phyloP scores from a whole-genome alignment of 2,113 vertebrate genomes.

The Murina feae region DNA sequence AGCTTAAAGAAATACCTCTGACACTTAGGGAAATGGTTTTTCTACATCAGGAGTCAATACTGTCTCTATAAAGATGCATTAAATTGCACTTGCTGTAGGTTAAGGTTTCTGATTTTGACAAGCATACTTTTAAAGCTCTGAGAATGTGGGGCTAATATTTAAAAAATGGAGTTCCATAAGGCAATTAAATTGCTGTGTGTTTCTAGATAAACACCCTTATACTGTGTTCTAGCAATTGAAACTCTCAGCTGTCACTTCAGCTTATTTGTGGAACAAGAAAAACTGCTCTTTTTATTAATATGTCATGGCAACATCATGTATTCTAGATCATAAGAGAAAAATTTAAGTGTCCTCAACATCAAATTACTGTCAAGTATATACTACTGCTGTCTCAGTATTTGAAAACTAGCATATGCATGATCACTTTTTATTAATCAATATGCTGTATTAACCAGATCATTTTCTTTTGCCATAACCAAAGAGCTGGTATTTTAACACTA shows the following conservation, averaged over 20 bases:
- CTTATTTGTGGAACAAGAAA: slow-evolving; percentile 40
- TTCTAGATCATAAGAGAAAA: slow-evolving; percentile 16
- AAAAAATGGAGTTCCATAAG: slow-evolving; percentile 16
- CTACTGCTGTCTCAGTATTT: not conserved
- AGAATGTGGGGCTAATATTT: not conserved
- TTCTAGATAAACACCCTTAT: slow-evolving; percentile 35
- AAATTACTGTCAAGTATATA: not conserved
- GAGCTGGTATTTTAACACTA: slow-evolving; percentile 20
- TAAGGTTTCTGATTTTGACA: slow-evolving; percentile 24
- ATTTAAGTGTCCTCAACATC: not conserved
- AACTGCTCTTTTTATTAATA: slow-evolving; percentile 46
- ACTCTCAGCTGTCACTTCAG: slow-evolving; percentile 41
- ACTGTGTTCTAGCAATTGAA: slow-evolving; percentile 37
- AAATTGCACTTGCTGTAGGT: slow-evolving; percentile 30
- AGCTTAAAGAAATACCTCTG: not conserved
- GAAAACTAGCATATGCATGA: not conserved
- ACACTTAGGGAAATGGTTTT: slow-evolving; percentile 12
- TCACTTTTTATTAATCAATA: slow-evolving; percentile 13
- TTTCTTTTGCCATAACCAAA: not conserved
- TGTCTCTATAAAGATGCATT: slow-evolving; percentile 26
- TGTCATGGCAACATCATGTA: not conserved
- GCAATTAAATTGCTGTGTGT: slow-evolving; percentile 21
- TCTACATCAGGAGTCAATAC: not conserved
- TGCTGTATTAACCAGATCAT: slow-evolving; percentile 6
- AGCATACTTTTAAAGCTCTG: slow-evolving; percentile 24